Percentiles rank a stretch among this genome's conserved stretches.
Evolutionary conservation across 2,797 vertebrate species (phyloP).

Genomic region (Acipenser ruthenus): DNA sequence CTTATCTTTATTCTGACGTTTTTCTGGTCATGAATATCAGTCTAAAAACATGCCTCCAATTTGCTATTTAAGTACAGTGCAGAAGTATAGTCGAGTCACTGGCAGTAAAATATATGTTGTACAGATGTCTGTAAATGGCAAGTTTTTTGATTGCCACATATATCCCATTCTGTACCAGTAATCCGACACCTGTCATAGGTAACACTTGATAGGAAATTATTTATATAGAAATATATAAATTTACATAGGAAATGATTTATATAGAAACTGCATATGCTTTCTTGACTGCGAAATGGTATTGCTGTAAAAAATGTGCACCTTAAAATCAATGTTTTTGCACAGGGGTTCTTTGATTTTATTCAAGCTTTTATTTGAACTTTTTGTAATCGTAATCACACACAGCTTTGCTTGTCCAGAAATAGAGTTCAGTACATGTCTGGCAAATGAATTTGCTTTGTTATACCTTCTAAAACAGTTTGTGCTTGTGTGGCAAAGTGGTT

Average conservation of each 20-base stretch:
- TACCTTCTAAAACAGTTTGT: too few relatives aligned
- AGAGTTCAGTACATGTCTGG: too few relatives aligned
- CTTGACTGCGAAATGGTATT: slow-evolving; percentile 42
- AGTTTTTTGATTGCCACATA: neutral
- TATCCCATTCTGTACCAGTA: slow-evolving; percentile 26
- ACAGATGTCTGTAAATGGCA: neutral
- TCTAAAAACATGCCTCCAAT: too few relatives aligned
- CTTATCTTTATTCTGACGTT: too few relatives aligned
- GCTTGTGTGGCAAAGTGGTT: too few relatives aligned
- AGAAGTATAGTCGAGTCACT: neutral
- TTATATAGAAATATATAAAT: neutral
- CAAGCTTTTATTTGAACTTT: neutral
- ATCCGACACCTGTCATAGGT: slow-evolving; percentile 48
- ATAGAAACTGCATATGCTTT: slow-evolving; percentile 26
- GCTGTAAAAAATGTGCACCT: slow-evolving; percentile 19
- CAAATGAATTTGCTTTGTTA: too few relatives aligned
- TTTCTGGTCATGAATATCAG: too few relatives aligned
- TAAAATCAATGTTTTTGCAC: slow-evolving; percentile 17
- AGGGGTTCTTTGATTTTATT: neutral
- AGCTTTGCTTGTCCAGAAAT: too few relatives aligned
- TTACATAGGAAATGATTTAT: neutral
- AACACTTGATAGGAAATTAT: slow-evolving; percentile 46
- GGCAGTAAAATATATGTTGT: neutral
- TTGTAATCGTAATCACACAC: too few relatives aligned
- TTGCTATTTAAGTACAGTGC: too few relatives aligned